Evolutionary conservation across 2,113 vertebrate genomes (phyloP), one percentile per base, ranked within the genome.

Genomic region (Takifugu bimaculatus): DNA sequence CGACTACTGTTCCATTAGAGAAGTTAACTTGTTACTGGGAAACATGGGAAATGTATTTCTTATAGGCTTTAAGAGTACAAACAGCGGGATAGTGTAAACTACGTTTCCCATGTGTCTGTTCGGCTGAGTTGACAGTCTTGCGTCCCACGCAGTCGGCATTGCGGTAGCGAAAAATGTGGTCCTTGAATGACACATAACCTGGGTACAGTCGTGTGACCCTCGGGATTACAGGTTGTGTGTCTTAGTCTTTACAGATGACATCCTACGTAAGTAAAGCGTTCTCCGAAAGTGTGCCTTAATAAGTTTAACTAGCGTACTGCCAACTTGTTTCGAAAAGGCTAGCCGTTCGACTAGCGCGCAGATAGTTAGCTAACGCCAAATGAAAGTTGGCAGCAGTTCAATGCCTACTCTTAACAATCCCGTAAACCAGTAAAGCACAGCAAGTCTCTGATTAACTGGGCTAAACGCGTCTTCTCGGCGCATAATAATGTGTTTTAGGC

Each of bases 331-430:
- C 7, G 26, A 20, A 15, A 7, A 14, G 32, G 47, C 55, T 72
- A 77, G 69, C 57, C 3, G 49, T 1, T 35, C 50, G 42, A 53
- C 53, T 63, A 75, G 71, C 72, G 53, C 48, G 26, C 56, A 47
- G 73, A 77, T 74, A 74, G 53, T 62, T 9, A 49, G 69, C 63
- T 77, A 64, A 69, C 42, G 42, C 63, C 56, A 70, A 26, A 32
- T 42, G n/a, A 65, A 65, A 80, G 73, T 80, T 88, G 74, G 80
- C 80, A 70, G 35, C 57, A 50, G 59, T 51, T 74, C 63, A 65
- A 45, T 61, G 32, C 54, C 7, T 57, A 62, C 72, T 53, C 45
- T 68, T 57, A 63, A 53, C 28, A 14, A 54, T 55, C 10, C 50
- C 29, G 47, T 2, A 32, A 54, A 39, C 4, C 27, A 29, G 32